Evolutionary conservation across 2,888 invertebrate species (phyloP).

Genomic region (Falcaria lacertinaria): DNA sequence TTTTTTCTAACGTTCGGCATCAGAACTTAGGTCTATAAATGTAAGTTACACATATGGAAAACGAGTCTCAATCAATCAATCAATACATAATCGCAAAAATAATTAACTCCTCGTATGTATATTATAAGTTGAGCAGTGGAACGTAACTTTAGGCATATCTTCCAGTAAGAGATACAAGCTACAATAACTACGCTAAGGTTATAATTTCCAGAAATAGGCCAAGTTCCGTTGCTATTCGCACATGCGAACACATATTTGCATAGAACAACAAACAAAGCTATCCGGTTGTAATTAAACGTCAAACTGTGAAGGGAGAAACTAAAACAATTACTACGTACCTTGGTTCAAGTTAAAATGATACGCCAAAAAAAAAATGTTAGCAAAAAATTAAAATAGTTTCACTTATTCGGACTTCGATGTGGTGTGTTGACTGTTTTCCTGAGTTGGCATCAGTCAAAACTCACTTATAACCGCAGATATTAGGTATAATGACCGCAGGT

Average conservation of each 20-base stretch:
- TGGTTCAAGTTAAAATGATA: slow-evolving; percentile 12
- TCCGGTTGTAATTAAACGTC: slow-evolving; percentile 48
- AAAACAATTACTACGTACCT: slow-evolving; percentile 40
- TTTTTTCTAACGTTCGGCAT: no score
- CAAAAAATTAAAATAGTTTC: no score
- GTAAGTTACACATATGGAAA: no score
- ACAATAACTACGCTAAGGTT: slow-evolving; percentile 7
- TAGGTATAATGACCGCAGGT: no score
- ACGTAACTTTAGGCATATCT: neutral
- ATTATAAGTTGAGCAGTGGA: neutral
- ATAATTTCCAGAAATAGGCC: slow-evolving; percentile 4
- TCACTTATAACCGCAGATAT: no score
- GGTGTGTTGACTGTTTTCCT: no score
- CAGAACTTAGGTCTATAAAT: no score
- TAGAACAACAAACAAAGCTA: slow-evolving; percentile 46
- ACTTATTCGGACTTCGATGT: no score
- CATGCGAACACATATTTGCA: slow-evolving; percentile 41
- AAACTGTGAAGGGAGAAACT: slow-evolving; percentile 46
- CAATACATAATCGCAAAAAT: neutral
- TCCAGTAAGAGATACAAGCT: slow-evolving; percentile 8
- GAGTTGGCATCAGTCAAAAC: no score
- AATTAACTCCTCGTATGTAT: neutral
- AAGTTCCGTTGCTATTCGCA: slow-evolving; percentile 11
- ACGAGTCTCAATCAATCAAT: neutral
- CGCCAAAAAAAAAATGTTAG: neutral